Evolutionary conservation across 2,113 vertebrate genomes (phyloP).

Genomic region (Bettongia penicillata): DNA sequence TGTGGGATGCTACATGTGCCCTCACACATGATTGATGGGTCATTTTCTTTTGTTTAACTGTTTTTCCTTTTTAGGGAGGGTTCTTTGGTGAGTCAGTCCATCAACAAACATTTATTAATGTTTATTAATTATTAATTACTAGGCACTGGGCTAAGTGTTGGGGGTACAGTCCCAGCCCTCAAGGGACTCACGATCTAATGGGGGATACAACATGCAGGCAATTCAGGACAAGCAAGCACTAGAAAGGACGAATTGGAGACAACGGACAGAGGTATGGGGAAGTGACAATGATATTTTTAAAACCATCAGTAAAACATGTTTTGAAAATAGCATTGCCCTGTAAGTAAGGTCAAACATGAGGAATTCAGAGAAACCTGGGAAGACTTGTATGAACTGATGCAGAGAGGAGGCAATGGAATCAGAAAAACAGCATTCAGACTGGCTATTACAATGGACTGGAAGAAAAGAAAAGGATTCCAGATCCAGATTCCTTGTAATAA

Average conservation of each 20-base stretch:
- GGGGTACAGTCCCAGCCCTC: not conserved
- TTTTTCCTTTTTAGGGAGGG: not conserved
- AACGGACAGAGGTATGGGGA: not conserved
- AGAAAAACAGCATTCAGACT: not conserved
- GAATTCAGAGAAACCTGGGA: not conserved
- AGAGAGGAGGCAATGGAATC: not conserved
- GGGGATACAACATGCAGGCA: not conserved
- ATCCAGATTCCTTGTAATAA: not conserved
- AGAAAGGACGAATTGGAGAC: not conserved
- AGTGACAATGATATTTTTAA: not conserved
- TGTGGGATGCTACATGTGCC: not conserved
- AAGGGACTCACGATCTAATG: too few relatives aligned
- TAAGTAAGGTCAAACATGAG: not conserved
- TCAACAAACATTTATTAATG: not conserved
- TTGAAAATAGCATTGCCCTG: not conserved
- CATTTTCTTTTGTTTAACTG: not conserved
- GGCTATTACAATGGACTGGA: not conserved
- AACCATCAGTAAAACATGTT: not conserved
- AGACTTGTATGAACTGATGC: not conserved
- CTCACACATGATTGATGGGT: not conserved
- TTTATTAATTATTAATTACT: not conserved
- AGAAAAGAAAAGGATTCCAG: not conserved
- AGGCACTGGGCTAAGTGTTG: not conserved
- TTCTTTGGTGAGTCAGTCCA: not conserved
- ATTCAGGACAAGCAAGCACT: not conserved